These are phyloP conservation scores for Barypeithes pellucidus DNA, from an alignment of 2,888 invertebrate genomes.

Conservation along the genomic window DNA sequence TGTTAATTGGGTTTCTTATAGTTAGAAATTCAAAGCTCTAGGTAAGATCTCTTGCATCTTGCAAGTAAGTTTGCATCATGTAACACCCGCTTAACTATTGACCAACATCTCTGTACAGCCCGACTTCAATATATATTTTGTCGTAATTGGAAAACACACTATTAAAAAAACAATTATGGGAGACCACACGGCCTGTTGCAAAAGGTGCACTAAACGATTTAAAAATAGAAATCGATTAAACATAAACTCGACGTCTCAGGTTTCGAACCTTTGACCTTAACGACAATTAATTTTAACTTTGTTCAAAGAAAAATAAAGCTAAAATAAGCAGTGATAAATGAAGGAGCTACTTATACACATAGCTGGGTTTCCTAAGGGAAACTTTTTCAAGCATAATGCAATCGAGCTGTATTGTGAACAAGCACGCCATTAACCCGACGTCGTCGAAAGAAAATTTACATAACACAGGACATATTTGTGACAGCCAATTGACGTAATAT, in stretches of 20 bases:
- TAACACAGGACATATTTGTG: conserved; percentile 70
- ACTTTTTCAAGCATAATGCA: conserved; percentile 40
- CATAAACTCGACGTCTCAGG: conserved; percentile 1
- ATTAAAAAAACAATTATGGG: too few species aligned
- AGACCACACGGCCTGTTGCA: conserved; percentile 2
- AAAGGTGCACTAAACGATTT: neutral
- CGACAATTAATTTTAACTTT: conserved; percentile 38
- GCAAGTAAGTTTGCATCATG: too few species aligned
- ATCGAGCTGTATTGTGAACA: conserved; percentile 47
- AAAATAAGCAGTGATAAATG: conserved; percentile 38
- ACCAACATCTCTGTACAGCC: too few species aligned
- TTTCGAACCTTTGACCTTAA: conserved; percentile 29
- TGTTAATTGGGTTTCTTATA: too few species aligned
- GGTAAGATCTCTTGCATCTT: too few species aligned
- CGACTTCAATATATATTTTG: too few species aligned
- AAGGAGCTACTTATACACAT: conserved; percentile 27
- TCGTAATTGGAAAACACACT: too few species aligned
- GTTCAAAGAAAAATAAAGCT: conserved; percentile 22
- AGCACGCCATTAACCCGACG: conserved; percentile 45
- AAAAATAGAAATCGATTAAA: conserved; percentile 16
- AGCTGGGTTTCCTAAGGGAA: conserved; percentile 46
- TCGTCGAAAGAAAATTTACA: conserved; percentile 66
- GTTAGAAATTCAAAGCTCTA: too few species aligned
- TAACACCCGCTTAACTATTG: too few species aligned
- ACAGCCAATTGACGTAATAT: conserved; percentile 71